Percentiles rank a stretch among this genome's conserved stretches.
phyloP scores from a whole-genome alignment of 2,888 invertebrate species.

The Melipona beecheii region DNA sequence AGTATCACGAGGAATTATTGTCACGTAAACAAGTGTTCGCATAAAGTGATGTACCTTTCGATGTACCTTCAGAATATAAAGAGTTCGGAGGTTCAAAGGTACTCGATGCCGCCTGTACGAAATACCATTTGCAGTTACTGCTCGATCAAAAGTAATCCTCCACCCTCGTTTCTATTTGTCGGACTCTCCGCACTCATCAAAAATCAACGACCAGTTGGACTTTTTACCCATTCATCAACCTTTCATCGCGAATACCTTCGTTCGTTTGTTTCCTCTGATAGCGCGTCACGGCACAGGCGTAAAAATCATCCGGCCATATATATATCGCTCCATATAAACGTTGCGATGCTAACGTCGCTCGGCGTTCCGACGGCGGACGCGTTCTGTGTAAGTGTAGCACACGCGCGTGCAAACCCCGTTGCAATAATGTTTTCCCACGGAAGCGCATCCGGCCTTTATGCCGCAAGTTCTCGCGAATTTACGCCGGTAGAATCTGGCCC shows the following conservation, averaged over 20 bases:
- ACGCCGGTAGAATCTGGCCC: not conserved
- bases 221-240: not conserved
- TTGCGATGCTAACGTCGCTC: slow-evolving; percentile 59
- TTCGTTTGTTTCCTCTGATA: not conserved
- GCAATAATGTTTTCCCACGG: slow-evolving; percentile 14
- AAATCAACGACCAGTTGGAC: not conserved
- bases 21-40: too few relatives aligned
- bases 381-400: not conserved
- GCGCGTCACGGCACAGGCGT: not conserved
- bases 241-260: not conserved
- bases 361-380: too few relatives aligned
- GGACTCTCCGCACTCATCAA: too few relatives aligned
- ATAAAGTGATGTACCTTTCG: too few relatives aligned
- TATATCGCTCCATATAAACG: slow-evolving; percentile 4
- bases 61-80: too few relatives aligned
- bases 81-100: too few relatives aligned
- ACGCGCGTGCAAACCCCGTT: not conserved
- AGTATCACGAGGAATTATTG: too few relatives aligned
- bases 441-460: slow-evolving; percentile 46
- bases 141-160: not conserved
- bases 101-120: too few relatives aligned
- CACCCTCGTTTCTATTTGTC: too few relatives aligned
- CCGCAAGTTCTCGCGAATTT: slow-evolving; percentile 15
- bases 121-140: too few relatives aligned
- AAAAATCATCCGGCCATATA: not conserved